A percentile compares a stretch with the other conserved stretches of the same genome.
phyloP scores from a whole-genome alignment of 1,140 invertebrate species.

The Eciton burchellii region DNA sequence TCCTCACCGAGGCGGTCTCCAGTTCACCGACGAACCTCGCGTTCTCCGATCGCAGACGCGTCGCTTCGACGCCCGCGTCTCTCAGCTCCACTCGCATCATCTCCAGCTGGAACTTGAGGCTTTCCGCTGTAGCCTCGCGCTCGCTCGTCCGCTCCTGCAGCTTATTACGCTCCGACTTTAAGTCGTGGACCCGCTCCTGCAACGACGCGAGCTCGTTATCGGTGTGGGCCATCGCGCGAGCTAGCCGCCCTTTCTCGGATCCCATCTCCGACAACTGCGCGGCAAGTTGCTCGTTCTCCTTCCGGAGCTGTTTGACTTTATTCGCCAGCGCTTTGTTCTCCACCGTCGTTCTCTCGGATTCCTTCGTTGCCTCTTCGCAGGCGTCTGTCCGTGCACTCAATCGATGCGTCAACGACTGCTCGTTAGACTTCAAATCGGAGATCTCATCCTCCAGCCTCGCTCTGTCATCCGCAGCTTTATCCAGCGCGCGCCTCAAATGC shows the following conservation, averaged over 20 bases:
- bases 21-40: conserved; percentile 46
- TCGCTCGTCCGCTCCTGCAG: conserved; percentile 49
- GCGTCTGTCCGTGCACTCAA: conserved; percentile 1
- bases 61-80: neutral
- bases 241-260: conserved; percentile 29
- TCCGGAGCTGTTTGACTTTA: conserved; percentile 47
- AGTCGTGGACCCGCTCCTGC: conserved; percentile 37
- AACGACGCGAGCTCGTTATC: conserved; percentile 36
- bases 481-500: conserved; percentile 18
- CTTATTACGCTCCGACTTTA: conserved; percentile 15
- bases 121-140: conserved; percentile 4
- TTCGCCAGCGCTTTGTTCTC: conserved; percentile 36
- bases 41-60: conserved; percentile 47
- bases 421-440: conserved; percentile 33
- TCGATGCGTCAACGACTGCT: conserved; percentile 36
- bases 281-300: conserved; percentile 62
- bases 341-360: conserved; percentile 27
- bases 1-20: conserved; percentile 39
- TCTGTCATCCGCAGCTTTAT: conserved; percentile 10
- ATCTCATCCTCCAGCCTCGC: conserved; percentile 1
- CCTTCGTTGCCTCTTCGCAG: conserved; percentile 2
- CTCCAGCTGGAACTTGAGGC: conserved; percentile 34
- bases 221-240: neutral
- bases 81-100: conserved; percentile 15
- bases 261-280: conserved; percentile 38